These are phyloP conservation scores for Drosophila nasuta DNA, from an alignment of 1,140 invertebrate genomes.

Conservation along the genomic window DNA sequence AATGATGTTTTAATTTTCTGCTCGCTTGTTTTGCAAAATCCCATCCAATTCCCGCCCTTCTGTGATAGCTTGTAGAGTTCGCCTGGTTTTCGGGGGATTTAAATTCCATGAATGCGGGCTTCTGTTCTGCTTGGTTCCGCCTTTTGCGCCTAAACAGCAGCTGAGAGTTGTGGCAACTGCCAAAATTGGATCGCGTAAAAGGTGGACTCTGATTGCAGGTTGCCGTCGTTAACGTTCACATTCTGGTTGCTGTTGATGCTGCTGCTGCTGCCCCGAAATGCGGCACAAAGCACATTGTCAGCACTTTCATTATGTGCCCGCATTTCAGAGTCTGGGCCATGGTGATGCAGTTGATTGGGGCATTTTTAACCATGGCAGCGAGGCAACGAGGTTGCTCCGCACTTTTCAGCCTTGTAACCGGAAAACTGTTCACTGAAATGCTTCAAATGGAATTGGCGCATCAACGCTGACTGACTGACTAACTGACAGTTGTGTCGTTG, in stretches of 20 bases:
- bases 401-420: not conserved
- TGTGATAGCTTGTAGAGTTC: not conserved
- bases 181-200: slow-evolving; percentile 19
- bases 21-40: not conserved
- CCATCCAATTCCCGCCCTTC: not conserved
- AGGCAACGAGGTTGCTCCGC: not conserved
- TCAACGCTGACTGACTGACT: not conserved
- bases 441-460: not conserved
- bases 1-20: not conserved
- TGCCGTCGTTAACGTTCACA: not conserved
- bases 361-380: slow-evolving; percentile 7
- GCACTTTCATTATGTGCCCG: slow-evolving; percentile 22
- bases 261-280: not conserved
- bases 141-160: slow-evolving; percentile 15
- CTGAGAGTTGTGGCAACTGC: slow-evolving; percentile 5
- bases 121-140: not conserved
- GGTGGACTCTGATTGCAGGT: slow-evolving; percentile 22
- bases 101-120: slow-evolving; percentile 12
- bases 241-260: not conserved
- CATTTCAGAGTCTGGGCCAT: not conserved
- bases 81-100: not conserved
- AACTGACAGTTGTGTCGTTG: not conserved
- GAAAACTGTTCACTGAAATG: not conserved
- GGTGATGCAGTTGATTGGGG: slow-evolving; percentile 7
- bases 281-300: slow-evolving; percentile 27